Evolutionary conservation across 2,888 invertebrate genomes (phyloP), one percentile per base, ranked within the genome.

Genomic region (Gisinianus flammeolus): DNA sequence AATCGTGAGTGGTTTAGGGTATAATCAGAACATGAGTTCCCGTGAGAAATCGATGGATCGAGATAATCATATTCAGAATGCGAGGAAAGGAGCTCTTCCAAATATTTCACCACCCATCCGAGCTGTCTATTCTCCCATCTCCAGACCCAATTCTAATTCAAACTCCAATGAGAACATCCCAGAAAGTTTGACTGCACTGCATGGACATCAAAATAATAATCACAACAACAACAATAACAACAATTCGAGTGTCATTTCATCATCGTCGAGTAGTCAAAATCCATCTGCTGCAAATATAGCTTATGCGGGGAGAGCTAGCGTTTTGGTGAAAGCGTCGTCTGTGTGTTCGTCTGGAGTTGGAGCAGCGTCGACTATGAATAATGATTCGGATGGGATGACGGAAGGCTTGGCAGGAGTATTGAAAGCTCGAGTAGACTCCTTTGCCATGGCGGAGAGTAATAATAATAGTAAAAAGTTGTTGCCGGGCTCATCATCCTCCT

Each of bases 1-100:
- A 89, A 95, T 95, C 85, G 95, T 95, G 88, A 90, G 93, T 85
- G 94, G 94, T 22, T 88, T 95, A 70, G 95, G 95, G 88, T 94
- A 95, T 85, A 93, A 94, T 28, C 56, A 30, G 1, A 31, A 30
- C 12, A 26, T 62, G 10, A 28, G 12, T 62, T 16, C 24, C 0
- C 8, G 26, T 10, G 22, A 24, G 22, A 3, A 1, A 58, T 24
- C 58, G 19, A 16, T 44, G 44, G 44, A 44, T 16, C 12, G 44
- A 19, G 44, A 44, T 16, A 44, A 16, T 12, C 44, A 44, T 16
- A 44, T 44, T 4, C 44, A 44, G 44, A 44, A 44, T 44, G 16
- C 26, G 66, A 6, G 30, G 19, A 12, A 79, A 75, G 6, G 30
- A 44, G 52, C 19, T 64, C 26, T 73, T n/a, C 77, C 71, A 6